Base-by-base conservation (phyloP, 1,140 invertebrate species). In the Philotrypesis tridentata region DNA sequence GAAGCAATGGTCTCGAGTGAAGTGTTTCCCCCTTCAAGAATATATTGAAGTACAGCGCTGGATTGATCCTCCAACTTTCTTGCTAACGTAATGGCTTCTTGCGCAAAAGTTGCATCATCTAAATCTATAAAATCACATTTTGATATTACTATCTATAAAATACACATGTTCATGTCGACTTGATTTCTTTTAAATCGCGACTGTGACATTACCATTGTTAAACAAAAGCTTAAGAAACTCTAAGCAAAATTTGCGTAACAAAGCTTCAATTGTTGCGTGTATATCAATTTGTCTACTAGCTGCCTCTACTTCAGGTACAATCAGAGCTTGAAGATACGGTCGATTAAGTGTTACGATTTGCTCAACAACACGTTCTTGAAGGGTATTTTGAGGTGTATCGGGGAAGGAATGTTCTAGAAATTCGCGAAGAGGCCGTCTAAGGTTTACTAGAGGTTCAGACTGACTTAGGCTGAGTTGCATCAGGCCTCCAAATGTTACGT, bases 321-420 rank as follows among this genome's bases (percentile, higher is more conserved):
- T 76, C 8, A 89, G 67, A 25, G 74, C 68, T 21, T 83, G 84
- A 9, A 90, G 73, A 71, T 84, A 75, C 8, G 82, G 83, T 68
- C 81, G 83, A 25, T 87, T 27, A n/a, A 87, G 84, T n/a, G 84
- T 73, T 9, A 90, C 70, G 4, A 90, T 11, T 76, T 84, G 85
- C 1, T 89, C 87, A 3, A 84, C 83, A 1, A 83, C 82, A 73
- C 84, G 86, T 21, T 87, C 84, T 23, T 85, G 85, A 71, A 87
- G 63, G 68, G 71, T 84, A 9, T 75, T 78, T 25, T 85, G 76
- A 0, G 83, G 76, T 7, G 85, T 17, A 21, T 85, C 67, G 17
- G 87, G 85, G 33, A 90, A 90, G 23, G 83, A 84, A 17, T 79
- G 60, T 27, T 84, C 85, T 1, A 90, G 80, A 29, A 87, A 88